A percentile compares a stretch with the other conserved stretches of the same genome.
These are phyloP conservation scores for Andrena minutula DNA, from an alignment of 2,888 invertebrate genomes.

Conservation along the genomic window DNA sequence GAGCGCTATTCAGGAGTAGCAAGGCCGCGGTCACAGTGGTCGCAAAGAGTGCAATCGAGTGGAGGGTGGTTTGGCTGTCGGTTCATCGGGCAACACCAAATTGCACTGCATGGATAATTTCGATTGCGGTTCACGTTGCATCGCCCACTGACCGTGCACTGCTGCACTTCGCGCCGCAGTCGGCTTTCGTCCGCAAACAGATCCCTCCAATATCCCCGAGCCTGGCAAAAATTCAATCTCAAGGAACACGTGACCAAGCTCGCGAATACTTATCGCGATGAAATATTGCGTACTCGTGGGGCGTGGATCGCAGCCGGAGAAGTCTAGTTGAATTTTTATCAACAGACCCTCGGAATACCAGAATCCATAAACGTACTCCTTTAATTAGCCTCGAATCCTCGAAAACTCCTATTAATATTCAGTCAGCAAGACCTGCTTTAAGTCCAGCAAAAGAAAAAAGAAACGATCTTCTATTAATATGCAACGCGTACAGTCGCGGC, in stretches of 20 bases:
- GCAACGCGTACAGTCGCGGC: slow-evolving; percentile 8
- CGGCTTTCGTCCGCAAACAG: slow-evolving; percentile 27
- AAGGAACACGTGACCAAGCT: not conserved
- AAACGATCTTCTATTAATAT: slow-evolving; percentile 34
- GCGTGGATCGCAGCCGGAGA: not conserved
- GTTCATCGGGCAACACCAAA: slow-evolving; percentile 23
- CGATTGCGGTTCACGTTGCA: slow-evolving; percentile 35
- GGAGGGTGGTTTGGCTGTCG: slow-evolving; percentile 4
- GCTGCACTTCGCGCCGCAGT: not conserved
- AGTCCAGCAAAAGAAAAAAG: slow-evolving; percentile 16
- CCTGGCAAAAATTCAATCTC: slow-evolving; percentile 23
- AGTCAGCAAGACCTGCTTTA: slow-evolving; percentile 19
- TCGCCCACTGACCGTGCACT: slow-evolving; percentile 1
- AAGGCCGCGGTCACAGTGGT: not conserved
- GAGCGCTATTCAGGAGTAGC: slow-evolving; percentile 10
- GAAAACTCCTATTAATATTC: slow-evolving; percentile 38
- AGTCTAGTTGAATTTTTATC: slow-evolving; percentile 1
- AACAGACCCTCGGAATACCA: too few species aligned
- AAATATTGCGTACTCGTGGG: too few species aligned
- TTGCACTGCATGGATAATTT: slow-evolving; percentile 47
- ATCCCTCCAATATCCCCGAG: slow-evolving; percentile 5
- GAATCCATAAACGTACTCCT: slow-evolving; percentile 3
- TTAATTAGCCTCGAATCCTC: slow-evolving; percentile 37
- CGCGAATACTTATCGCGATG: not conserved
- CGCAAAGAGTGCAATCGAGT: slow-evolving; percentile 22